A percentile compares a stretch with the other conserved stretches of the same genome.
These are phyloP conservation scores for Dioctria linearis DNA, from an alignment of 2,888 invertebrate species.

Conservation along the genomic window DNA sequence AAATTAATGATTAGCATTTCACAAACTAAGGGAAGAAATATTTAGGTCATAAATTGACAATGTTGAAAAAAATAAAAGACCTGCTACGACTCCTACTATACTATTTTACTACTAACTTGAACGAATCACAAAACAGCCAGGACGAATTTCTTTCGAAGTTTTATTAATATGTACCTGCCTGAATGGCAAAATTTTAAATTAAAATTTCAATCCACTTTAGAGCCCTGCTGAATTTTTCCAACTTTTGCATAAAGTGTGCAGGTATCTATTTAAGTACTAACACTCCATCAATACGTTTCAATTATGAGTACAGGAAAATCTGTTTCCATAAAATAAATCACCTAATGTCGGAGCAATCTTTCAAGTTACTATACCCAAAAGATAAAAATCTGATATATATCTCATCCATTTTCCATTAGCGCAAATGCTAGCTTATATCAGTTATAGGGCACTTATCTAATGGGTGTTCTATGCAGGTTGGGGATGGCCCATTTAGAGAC, in stretches of 20 bases:
- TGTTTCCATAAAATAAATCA: constrained; percentile 32
- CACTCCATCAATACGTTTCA: constrained; percentile 39
- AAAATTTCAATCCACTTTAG: too few species aligned
- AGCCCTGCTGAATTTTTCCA: too few species aligned
- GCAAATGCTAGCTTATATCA: constrained; percentile 53
- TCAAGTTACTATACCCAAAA: constrained; percentile 7
- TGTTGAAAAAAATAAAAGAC: too few species aligned
- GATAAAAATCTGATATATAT: constrained; percentile 54
- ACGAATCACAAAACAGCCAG: too few species aligned
- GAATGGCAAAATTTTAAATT: too few species aligned
- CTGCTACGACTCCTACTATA: too few species aligned
- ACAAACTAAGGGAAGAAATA: too few species aligned
- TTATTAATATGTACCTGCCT: too few species aligned
- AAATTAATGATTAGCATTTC: too few species aligned
- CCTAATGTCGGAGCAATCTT: neutral
- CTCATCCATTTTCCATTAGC: constrained; percentile 55
- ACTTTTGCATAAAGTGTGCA: neutral
- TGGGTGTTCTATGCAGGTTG: constrained; percentile 42
- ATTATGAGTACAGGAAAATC: neutral
- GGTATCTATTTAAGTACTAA: neutral
- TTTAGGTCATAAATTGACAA: too few species aligned
- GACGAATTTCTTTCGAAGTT: too few species aligned
- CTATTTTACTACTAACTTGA: too few species aligned
- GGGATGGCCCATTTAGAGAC: constrained; percentile 46
- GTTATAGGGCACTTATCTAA: constrained; percentile 31